Percentiles rank a stretch among this genome's conserved stretches.
phyloP scores from a whole-genome alignment of 2,113 vertebrate genomes.

The Picathartes gymnocephalus region DNA sequence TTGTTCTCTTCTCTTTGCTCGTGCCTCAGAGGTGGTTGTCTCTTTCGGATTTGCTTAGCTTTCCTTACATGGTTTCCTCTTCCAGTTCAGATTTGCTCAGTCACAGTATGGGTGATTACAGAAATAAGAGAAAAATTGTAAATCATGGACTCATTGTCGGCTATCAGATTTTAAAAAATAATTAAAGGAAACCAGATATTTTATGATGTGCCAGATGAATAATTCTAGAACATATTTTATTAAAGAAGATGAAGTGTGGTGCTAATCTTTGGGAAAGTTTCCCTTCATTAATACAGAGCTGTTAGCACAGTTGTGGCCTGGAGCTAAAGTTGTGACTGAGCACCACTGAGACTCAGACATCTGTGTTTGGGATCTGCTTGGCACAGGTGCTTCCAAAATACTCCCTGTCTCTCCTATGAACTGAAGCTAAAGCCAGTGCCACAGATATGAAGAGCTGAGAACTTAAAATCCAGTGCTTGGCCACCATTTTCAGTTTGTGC shows the following conservation, averaged over 20 bases:
- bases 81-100: not conserved
- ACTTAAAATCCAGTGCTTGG: not conserved
- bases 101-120: not conserved
- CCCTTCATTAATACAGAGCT: not conserved
- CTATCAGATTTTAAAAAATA: not conserved
- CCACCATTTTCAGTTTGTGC: not conserved
- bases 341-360: not conserved
- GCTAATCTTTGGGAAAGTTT: not conserved
- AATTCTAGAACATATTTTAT: not conserved
- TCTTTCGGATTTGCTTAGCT: not conserved
- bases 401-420: accelerated
- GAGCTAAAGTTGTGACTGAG: not conserved
- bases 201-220: not conserved
- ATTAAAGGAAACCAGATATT: not conserved
- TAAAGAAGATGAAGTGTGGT: not conserved
- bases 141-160: accelerated
- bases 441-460: not conserved
- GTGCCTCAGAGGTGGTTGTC: not conserved
- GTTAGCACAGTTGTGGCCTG: not conserved
- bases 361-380: not conserved
- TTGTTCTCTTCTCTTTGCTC: not conserved
- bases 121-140: not conserved
- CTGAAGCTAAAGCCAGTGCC: not conserved
- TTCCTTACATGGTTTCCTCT: not conserved
- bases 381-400: not conserved